Conservation (phyloP, 2,888 invertebrate species). For the Lasioglossum villosulum region DNA sequence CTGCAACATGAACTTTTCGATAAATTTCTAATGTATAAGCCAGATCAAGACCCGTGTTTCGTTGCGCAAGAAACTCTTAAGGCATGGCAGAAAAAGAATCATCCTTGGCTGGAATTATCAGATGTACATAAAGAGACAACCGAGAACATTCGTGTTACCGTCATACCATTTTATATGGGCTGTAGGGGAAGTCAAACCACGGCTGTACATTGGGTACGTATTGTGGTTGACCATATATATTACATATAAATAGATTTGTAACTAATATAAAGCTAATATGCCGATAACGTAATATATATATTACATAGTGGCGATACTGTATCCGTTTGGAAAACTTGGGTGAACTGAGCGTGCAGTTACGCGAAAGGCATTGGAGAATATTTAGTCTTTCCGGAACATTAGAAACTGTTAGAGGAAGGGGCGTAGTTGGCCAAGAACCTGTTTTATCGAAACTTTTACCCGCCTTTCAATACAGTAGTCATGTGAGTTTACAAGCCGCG, state of each 20-base stretch:
- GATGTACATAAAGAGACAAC: slow-evolving; percentile 99
- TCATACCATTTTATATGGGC: slow-evolving; percentile 99
- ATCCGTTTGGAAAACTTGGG: slow-evolving; percentile 98
- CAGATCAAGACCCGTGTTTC: slow-evolving; percentile 95
- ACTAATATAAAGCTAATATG: slow-evolving; percentile 2
- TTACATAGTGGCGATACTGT: slow-evolving; percentile 96
- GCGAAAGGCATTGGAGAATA: slow-evolving; percentile 99
- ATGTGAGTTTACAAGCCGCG: slow-evolving; percentile 98
- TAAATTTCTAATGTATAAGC: slow-evolving; percentile 94
- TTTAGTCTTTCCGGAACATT: slow-evolving; percentile 97
- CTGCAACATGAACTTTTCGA: slow-evolving; percentile 98
- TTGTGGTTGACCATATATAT: background rate
- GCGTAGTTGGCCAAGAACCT: slow-evolving; percentile 99
- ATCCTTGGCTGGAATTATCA: slow-evolving; percentile 97
- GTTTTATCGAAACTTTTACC: slow-evolving; percentile 94
- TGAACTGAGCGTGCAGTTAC: slow-evolving; percentile 93
- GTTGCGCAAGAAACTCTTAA: slow-evolving; percentile 94
- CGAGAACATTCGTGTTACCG: slow-evolving; percentile 97
- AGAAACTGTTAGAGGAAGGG: slow-evolving; percentile 97
- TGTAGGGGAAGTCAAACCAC: slow-evolving; percentile 95
- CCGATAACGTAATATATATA: slow-evolving; percentile 19
- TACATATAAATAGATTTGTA: background rate
- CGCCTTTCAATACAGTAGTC: slow-evolving; percentile 99
- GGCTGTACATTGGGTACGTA: slow-evolving; percentile 94
- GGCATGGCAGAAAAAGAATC: slow-evolving; percentile 99